These are phyloP conservation scores for Drosophila melanocephala DNA, from an alignment of 2,888 invertebrate genomes.

Conservation along the genomic window DNA sequence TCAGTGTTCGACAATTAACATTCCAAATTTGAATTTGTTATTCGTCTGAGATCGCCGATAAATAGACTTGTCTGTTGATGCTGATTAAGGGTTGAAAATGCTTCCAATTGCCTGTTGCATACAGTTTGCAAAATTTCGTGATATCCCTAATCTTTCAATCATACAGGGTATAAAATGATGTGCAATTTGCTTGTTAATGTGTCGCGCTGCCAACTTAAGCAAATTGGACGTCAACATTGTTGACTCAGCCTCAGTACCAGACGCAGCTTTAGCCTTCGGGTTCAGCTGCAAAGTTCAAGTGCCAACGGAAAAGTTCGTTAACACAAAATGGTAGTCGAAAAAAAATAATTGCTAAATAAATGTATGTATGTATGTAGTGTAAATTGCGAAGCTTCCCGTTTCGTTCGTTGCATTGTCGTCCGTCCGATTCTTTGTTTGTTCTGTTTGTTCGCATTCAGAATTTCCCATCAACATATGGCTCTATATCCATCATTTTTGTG, in stretches of 20 bases:
- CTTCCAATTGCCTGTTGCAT: neutral
- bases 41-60: neutral
- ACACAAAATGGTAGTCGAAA: constrained; percentile 56
- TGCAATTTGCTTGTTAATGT: constrained; percentile 25
- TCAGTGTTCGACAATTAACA: neutral
- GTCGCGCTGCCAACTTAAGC: constrained; percentile 32
- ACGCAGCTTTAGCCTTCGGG: constrained; percentile 33
- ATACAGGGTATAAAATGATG: neutral
- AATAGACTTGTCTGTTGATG: neutral
- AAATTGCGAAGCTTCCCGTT: constrained; percentile 50
- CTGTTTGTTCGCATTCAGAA: constrained; percentile 19
- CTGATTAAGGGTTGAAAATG: neutral
- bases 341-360: constrained; percentile 3
- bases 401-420: constrained; percentile 14
- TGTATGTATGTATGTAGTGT: constrained; percentile 14
- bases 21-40: neutral
- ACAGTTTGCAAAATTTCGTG: neutral
- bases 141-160: neutral
- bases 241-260: constrained; percentile 34
- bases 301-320: constrained; percentile 67
- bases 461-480: neutral
- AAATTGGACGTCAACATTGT: constrained; percentile 38
- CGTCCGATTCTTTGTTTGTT: constrained; percentile 11
- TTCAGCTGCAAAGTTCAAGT: constrained; percentile 57
- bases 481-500: constrained; percentile 19